phyloP scores from a whole-genome alignment of 2,888 invertebrate genomes.

The Rhopalosiphum nymphaeae region DNA sequence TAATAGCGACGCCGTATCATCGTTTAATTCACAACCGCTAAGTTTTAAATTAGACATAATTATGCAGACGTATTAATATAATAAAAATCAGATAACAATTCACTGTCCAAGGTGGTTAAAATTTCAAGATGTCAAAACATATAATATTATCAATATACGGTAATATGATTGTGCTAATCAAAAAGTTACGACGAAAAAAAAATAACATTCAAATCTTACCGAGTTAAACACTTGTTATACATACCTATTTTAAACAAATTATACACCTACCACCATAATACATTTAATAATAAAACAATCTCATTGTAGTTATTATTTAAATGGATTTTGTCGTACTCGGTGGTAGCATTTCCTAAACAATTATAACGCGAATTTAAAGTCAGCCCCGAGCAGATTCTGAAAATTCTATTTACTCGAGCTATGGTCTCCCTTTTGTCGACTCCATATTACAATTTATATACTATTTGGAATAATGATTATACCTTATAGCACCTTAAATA shows the following conservation, averaged over 20 bases:
- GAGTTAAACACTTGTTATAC: background rate
- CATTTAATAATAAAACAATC: background rate
- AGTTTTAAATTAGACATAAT: background rate
- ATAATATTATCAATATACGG: background rate
- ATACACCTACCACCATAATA: background rate
- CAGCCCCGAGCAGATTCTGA: background rate
- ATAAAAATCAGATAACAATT: background rate
- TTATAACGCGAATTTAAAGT: background rate
- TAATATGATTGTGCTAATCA: background rate
- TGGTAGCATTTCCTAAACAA: background rate
- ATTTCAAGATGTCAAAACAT: background rate
- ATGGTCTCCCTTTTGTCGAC: background rate
- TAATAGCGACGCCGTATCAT: background rate
- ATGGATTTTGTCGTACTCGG: background rate
- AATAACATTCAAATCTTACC: background rate
- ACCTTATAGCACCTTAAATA: background rate
- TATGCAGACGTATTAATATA: background rate
- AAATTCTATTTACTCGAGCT: background rate
- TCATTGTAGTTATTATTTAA: conserved; percentile 13
- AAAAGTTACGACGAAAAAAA: background rate
- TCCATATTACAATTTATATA: background rate
- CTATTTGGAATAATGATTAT: background rate
- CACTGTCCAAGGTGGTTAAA: background rate
- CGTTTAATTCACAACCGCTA: background rate
- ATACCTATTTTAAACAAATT: background rate